phyloP scores from a whole-genome alignment of 2,888 invertebrate genomes.

The Drosophila conformis region DNA sequence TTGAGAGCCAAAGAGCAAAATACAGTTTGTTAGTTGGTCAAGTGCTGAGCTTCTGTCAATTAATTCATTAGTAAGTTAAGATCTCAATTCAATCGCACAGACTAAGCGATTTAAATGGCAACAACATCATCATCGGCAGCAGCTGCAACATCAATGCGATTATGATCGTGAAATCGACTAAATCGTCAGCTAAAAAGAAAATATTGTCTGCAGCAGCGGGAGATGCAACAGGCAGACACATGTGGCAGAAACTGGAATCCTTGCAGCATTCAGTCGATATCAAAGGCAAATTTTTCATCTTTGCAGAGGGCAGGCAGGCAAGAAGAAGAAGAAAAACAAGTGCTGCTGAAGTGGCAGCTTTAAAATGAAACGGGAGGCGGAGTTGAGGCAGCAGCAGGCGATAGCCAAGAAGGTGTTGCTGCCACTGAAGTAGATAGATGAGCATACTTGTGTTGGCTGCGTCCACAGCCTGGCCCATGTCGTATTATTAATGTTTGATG shows the following conservation, averaged over 20 bases:
- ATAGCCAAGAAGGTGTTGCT: constrained; percentile 70
- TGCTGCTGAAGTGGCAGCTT: constrained; percentile 30
- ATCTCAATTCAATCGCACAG: constrained; percentile 46
- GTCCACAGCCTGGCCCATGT: constrained; percentile 34
- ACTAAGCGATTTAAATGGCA: constrained; percentile 59
- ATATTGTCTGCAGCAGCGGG: constrained; percentile 51
- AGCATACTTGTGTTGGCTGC: constrained; percentile 24
- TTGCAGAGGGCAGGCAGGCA: constrained; percentile 37
- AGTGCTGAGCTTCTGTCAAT: constrained; percentile 38
- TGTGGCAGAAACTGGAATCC: constrained; percentile 42
- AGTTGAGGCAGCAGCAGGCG: constrained; percentile 27
- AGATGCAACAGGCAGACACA: constrained; percentile 13
- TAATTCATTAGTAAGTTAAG: constrained; percentile 45
- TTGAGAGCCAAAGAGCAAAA: not conserved
- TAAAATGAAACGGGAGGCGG: constrained; percentile 8
- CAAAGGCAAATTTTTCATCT: constrained; percentile 75
- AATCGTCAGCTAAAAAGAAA: constrained; percentile 71
- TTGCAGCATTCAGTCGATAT: constrained; percentile 56
- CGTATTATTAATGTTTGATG: constrained; percentile 79
- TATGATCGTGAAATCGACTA: constrained; percentile 71
- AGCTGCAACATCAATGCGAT: constrained; percentile 55
- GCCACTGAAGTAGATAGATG: constrained; percentile 75
- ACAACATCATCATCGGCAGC: constrained; percentile 53
- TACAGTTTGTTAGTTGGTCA: constrained; percentile 2
- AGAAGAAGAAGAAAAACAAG: constrained; percentile 30